Conservation (phyloP, 92 coral and sea anemone genomes). For the Phenganax subtilis region DNA sequence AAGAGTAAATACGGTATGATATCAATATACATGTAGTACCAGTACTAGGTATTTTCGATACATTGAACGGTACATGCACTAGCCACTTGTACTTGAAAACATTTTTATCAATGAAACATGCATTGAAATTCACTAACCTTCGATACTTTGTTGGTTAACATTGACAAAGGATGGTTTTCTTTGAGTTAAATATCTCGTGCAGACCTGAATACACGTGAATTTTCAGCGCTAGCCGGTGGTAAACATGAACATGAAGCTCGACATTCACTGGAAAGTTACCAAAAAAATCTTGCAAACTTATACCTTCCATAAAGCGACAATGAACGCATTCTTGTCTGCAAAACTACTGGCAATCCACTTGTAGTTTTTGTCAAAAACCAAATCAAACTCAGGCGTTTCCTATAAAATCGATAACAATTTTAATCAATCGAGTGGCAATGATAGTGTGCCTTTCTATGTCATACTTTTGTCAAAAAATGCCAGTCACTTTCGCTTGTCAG, state of each 20-base stretch:
- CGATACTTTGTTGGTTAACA: slow-evolving; percentile 65
- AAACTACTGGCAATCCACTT: slow-evolving; percentile 96
- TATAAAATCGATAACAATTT: slow-evolving; percentile 7
- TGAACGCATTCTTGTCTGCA: slow-evolving; percentile 78
- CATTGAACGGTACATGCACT: too few relatives aligned
- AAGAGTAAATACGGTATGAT: too few relatives aligned
- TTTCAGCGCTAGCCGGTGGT: slow-evolving; percentile 12
- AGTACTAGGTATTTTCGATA: too few relatives aligned
- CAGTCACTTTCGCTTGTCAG: too few relatives aligned
- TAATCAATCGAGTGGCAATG: too few relatives aligned
- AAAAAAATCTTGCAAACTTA: not conserved
- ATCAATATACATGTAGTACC: too few relatives aligned
- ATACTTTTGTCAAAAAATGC: too few relatives aligned
- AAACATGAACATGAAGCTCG: slow-evolving; percentile 30
- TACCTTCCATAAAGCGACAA: slow-evolving; percentile 82
- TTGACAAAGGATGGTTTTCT: slow-evolving; percentile 77
- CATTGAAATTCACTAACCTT: slow-evolving; percentile 53
- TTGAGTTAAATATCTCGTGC: slow-evolving; percentile 71
- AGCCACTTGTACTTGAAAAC: too few relatives aligned
- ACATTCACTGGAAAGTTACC: not conserved
- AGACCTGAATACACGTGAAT: not conserved
- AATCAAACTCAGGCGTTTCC: slow-evolving; percentile 93
- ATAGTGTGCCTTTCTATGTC: too few relatives aligned
- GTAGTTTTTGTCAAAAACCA: slow-evolving; percentile 90
- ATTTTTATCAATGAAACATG: not conserved